Conservation (phyloP, 2,113 vertebrate genomes). For the Pandion haliaetus region DNA sequence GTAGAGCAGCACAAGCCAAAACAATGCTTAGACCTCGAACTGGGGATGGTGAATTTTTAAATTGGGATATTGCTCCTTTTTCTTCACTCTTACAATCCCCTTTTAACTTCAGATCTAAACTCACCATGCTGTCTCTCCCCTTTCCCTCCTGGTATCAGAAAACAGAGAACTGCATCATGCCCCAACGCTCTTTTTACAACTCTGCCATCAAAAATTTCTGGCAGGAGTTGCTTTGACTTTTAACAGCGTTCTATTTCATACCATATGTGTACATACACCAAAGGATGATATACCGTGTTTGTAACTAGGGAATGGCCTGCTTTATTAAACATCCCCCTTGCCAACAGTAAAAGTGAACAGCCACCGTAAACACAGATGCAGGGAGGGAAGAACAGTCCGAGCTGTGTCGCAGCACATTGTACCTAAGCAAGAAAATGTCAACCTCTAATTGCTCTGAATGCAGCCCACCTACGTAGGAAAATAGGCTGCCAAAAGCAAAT, state of each 20-base stretch:
- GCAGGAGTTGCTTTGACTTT: conserved; percentile 32
- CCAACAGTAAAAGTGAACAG: conserved; percentile 50
- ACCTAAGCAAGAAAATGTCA: conserved; percentile 16
- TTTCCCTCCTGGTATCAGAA: neutral
- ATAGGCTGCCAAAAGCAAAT: conserved; percentile 56
- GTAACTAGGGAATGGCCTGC: conserved; percentile 50
- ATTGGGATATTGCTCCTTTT: neutral
- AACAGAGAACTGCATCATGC: neutral
- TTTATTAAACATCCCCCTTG: conserved; percentile 58
- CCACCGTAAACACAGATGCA: conserved; percentile 43
- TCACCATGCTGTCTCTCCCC: neutral
- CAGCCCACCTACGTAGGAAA: conserved; percentile 53
- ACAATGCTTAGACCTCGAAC: neutral
- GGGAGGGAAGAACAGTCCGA: conserved; percentile 4
- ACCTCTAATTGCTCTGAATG: conserved; percentile 39
- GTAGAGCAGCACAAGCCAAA: neutral
- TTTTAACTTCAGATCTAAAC: neutral
- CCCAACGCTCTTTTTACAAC: rapidly evolving
- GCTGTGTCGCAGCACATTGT: neutral
- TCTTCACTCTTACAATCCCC: neutral
- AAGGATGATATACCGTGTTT: conserved; percentile 6
- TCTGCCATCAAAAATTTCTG: conserved; percentile 14
- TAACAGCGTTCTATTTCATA: neutral
- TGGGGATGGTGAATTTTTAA: neutral
- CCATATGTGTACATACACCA: conserved; percentile 33